phyloP scores from a whole-genome alignment of 2,888 invertebrate species.

The Digitonthophagus gazella region DNA sequence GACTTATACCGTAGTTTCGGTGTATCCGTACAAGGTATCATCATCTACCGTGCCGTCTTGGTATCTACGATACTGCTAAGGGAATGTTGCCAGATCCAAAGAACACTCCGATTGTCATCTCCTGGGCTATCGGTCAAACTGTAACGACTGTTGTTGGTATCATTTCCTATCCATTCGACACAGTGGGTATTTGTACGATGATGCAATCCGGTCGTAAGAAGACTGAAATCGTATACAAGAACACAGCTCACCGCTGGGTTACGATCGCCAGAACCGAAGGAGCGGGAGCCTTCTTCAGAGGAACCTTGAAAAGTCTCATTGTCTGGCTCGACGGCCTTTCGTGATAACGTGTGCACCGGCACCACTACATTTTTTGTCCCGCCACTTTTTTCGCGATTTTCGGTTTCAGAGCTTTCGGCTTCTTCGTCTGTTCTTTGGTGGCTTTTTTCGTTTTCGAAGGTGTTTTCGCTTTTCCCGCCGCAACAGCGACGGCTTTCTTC shows the following conservation, averaged over 20 bases:
- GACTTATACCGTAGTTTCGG: conserved; percentile 94
- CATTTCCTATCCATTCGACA: conserved; percentile 96
- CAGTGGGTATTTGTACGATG: conserved; percentile 96
- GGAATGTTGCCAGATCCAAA: conserved; percentile 91
- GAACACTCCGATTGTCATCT: conserved; percentile 87
- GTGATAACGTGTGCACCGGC: too few species aligned
- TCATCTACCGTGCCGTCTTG: conserved; percentile 95
- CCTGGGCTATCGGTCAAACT: conserved; percentile 90
- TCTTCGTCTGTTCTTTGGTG: too few species aligned
- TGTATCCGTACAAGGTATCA: conserved; percentile 94
- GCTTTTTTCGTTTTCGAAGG: too few species aligned
- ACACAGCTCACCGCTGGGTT: conserved; percentile 87
- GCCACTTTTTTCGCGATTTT: too few species aligned
- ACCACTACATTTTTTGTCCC: too few species aligned
- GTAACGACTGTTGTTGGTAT: conserved; percentile 89
- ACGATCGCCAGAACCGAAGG: conserved; percentile 87
- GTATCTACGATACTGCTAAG: conserved; percentile 94
- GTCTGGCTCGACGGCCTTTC: too few species aligned
- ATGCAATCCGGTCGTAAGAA: conserved; percentile 93
- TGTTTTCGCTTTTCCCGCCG: too few species aligned
- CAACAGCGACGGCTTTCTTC: too few species aligned
- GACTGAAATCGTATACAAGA: conserved; percentile 83
- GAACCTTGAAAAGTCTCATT: too few species aligned
- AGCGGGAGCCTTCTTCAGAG: conserved; percentile 87
- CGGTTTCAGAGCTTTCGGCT: too few species aligned